Evolutionary conservation across 2,113 vertebrate genomes (phyloP).

Genomic region (Mormyrus lacerda): DNA sequence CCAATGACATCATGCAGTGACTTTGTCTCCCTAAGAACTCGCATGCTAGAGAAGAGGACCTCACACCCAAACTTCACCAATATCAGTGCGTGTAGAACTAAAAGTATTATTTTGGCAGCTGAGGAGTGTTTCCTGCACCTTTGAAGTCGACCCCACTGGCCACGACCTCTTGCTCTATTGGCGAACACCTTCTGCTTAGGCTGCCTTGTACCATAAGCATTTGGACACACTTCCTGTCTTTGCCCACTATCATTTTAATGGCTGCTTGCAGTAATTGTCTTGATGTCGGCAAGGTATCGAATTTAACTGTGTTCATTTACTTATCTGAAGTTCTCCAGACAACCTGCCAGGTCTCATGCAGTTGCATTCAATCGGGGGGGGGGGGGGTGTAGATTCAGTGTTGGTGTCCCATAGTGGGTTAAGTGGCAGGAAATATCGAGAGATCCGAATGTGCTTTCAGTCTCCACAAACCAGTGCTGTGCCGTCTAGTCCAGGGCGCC

Average conservation of each 20-base stretch:
- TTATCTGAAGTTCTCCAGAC: background rate
- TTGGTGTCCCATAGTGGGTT: background rate
- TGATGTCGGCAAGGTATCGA: background rate
- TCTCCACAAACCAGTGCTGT: background rate
- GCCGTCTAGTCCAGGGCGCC: background rate
- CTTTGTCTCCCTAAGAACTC: background rate
- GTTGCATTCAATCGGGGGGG: background rate
- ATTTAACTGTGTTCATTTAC: background rate
- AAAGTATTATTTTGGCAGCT: conserved; percentile 47
- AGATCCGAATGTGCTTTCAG: background rate
- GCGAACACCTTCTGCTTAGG: background rate
- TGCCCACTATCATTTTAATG: background rate
- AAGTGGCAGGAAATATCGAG: background rate
- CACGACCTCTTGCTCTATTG: background rate
- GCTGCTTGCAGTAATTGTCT: background rate
- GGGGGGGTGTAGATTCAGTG: background rate
- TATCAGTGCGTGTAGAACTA: background rate
- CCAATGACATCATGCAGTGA: background rate
- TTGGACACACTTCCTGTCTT: background rate
- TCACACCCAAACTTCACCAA: background rate
- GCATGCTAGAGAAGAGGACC: background rate
- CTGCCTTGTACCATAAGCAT: background rate
- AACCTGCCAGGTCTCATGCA: background rate
- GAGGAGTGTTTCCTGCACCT: conserved; percentile 22
- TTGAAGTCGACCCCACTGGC: background rate